Base-by-base conservation (phyloP, 2,113 vertebrate genomes). In the Brevimyrus niger region DNA sequence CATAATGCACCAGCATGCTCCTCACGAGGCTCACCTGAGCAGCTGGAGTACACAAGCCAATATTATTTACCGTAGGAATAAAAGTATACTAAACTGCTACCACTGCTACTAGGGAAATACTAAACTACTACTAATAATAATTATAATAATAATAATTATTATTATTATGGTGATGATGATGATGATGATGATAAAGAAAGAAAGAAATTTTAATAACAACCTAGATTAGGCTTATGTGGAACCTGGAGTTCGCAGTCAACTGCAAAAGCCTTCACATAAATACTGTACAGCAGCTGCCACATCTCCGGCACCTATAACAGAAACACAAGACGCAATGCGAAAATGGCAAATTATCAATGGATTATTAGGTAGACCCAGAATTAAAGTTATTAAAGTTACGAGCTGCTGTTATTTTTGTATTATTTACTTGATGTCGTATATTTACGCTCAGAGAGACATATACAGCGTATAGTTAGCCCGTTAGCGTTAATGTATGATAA, bases 1-100 rank as follows among this genome's bases (percentile, higher is more conserved):
- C 96, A 51, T 90, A 94, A 90, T 94, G 93, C 94, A 95, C 94
- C n/a, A 96, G 92, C 35, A 93, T 93, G n/a, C 83, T 90, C 11
- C 89, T 91, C 51, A 96, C 94, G 89, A 94, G 93, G 87, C 47
- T 89, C 10, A 82, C 76, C 88, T 90, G 87, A 27, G 61, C 31
- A 11, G 91, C 92, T 94, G 86, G 3, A 65, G 46, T 46, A 50
- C 83, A 85, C 31, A 76, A 35, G 31, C 23, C 83, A 50, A 4
- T 17, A 84, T 21, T 46, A 0, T 35, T 50, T 84, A n/a, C n/a
- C n/a, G n/a, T n/a, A 47, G 2, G 19, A 51, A 51, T n/a, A 15
- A 51, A n/a, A n/a, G 23, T 85, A 51, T 11, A 48, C 23, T 48
- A 86, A 4, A 51, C 48, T 15, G 19, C 47, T 51, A 86, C 84